phyloP scores from a whole-genome alignment of 2,797 vertebrate species.

The Clarias pachynema region DNA sequence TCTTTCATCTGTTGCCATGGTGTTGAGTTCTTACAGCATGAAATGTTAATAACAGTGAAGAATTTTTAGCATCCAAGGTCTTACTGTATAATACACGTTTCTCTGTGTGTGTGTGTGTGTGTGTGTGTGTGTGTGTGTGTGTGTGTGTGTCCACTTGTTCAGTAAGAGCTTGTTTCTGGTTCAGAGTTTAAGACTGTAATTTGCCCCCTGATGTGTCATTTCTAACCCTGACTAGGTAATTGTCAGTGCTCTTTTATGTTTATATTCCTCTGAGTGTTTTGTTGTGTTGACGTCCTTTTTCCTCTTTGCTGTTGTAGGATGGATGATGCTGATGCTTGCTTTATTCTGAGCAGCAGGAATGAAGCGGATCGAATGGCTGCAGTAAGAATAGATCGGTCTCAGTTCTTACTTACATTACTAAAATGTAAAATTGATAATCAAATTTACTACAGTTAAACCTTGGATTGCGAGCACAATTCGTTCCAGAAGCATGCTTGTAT shows the following conservation, averaged over 20 bases:
- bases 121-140: slow-evolving; percentile 12
- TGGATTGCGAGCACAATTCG: no score
- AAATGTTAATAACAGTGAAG: slow-evolving; percentile 44
- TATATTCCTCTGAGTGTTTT: slow-evolving; percentile 12
- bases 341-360: slow-evolving; percentile 95
- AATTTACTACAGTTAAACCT: neutral
- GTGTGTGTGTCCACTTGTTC: slow-evolving; percentile 17
- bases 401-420: neutral
- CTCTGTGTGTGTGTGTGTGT: slow-evolving; percentile 5
- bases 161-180: neutral
- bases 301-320: slow-evolving; percentile 76
- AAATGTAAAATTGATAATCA: neutral
- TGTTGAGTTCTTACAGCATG: slow-evolving; percentile 6
- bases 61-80: slow-evolving; percentile 32
- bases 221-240: neutral
- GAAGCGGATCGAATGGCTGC: slow-evolving; percentile 94
- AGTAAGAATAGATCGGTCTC: slow-evolving; percentile 66
- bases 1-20: slow-evolving; percentile 42
- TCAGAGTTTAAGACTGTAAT: neutral
- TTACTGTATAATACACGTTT: slow-evolving; percentile 26
- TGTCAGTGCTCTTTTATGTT: neutral
- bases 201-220: slow-evolving; percentile 1
- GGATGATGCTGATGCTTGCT: slow-evolving; percentile 97
- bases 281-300: slow-evolving; percentile 1
- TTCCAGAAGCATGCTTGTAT: no score